Base-by-base conservation (phyloP, 1,140 invertebrate genomes). In the Drosophila setifemur region DNA sequence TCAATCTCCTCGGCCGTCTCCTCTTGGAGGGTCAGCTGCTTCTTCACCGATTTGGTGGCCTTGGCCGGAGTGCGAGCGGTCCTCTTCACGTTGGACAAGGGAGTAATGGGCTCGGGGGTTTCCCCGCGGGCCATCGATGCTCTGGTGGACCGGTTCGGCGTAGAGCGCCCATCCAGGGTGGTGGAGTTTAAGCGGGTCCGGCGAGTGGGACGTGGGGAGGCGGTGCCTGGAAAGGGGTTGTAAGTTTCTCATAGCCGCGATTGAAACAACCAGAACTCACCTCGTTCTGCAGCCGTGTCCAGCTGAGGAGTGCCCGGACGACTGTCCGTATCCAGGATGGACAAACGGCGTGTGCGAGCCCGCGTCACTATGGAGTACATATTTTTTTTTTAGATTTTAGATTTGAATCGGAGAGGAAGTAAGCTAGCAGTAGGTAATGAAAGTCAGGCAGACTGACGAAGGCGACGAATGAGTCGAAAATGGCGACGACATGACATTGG, bases 221-320 rank as follows among this genome's bases (percentile, higher is more conserved):
- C 81, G 19, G 39, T 39, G 31, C 55, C 72, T 68, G 7, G 0
- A 8, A 57, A 50, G 2, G 1, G 1, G 4, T 9, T 16, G 14
- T 16, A 19, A 21, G 4, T 16, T 11, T 1, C 8, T 33, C 7
- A 5, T 35, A 5, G 8, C 18, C 6, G 8, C 3, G 31, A 16
- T 6, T 18, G 12, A 9, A 4, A 4, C 1, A 37, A 16, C n/a
- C n/a, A n/a, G n/a, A 11, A 67, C 71, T 66, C 45, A 89, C 87
- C 69, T 4, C 66, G 47, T 11, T 83, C 86, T 1, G 61, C 9
- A 2, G 60, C 48, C 5, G 43, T 4, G n/a, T 82, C 66, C 4
- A 89, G 18, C 19, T 60, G 48, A 0, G 88, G 88, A 1, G 88
- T 89, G 16, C 33, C 33, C 1, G 87, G 78, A n/a, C 88, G 69